Percentiles rank a stretch among this genome's conserved stretches.
These are phyloP conservation scores for Sarcophaga carnaria DNA, from an alignment of 2,888 invertebrate genomes.

Conservation along the genomic window DNA sequence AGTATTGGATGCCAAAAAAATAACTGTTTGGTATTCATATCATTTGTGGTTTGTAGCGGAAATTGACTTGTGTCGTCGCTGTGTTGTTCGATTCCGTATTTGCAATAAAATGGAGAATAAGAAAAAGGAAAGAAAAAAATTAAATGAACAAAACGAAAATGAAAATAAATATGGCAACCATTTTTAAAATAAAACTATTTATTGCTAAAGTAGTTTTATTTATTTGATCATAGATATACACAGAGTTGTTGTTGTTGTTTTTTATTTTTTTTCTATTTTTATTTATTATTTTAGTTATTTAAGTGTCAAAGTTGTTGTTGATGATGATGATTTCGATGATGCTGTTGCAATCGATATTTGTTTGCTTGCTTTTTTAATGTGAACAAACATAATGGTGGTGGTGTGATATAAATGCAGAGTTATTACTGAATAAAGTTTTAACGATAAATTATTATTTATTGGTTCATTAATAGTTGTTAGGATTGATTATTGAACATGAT, in stretches of 20 bases:
- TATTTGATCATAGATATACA: neutral
- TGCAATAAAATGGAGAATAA: neutral
- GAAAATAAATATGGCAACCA: conserved; percentile 15
- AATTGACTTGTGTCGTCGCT: conserved; percentile 36
- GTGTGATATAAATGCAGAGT: neutral
- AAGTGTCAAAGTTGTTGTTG: conserved; percentile 11
- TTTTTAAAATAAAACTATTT: conserved; percentile 18
- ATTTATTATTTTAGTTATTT: neutral
- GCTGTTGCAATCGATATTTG: neutral
- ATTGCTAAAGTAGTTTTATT: conserved; percentile 1
- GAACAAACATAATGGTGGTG: neutral
- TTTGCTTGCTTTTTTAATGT: neutral
- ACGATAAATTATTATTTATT: neutral
- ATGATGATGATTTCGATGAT: neutral
- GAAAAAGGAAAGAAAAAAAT: neutral
- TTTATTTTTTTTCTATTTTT: neutral
- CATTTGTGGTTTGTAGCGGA: conserved; percentile 38
- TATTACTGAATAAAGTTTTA: neutral
- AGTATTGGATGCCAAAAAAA: neutral
- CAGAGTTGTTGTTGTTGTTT: neutral
- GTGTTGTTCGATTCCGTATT: neutral
- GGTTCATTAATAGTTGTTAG: neutral
- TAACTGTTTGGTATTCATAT: conserved; percentile 27
- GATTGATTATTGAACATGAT: neutral
- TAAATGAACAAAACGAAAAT: neutral